These are phyloP conservation scores for Geodia barretti DNA, from an alignment of 37 sponge, comb jelly and placozoan genomes.

Conservation along the genomic window DNA sequence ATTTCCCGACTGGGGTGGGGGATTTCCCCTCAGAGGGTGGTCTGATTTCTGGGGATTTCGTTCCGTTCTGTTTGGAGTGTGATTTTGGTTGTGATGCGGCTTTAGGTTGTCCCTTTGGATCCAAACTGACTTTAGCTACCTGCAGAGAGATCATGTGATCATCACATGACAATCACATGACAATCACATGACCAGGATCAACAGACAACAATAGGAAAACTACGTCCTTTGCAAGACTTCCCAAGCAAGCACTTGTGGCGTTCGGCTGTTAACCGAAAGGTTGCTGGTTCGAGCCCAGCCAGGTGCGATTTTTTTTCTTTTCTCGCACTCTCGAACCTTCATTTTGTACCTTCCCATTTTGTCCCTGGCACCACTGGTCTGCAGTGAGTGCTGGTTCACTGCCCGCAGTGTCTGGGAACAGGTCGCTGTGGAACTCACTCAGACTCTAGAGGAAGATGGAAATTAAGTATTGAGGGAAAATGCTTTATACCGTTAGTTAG, in stretches of 20 bases:
- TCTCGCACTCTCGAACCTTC: no score
- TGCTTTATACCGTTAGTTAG: no score
- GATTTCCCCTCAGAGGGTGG: not conserved
- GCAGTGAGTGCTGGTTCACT: constrained; percentile 64
- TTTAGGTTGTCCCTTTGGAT: constrained; percentile 36
- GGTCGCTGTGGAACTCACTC: constrained; percentile 84
- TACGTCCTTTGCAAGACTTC: no score
- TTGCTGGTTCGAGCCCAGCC: constrained; percentile 33
- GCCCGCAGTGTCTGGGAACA: constrained; percentile 82
- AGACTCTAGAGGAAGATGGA: constrained; percentile 36
- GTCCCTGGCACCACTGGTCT: constrained; percentile 77
- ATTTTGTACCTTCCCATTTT: constrained; percentile 42
- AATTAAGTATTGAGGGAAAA: no score
- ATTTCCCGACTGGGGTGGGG: not conserved
- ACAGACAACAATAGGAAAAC: no score
- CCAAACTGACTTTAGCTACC: constrained; percentile 68
- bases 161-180: not conserved
- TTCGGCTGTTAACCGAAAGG: constrained; percentile 8
- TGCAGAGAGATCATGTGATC: constrained; percentile 1
- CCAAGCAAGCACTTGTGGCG: constrained; percentile 25
- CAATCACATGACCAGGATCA: not conserved
- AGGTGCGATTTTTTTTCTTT: constrained; percentile 48
- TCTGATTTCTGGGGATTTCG: not conserved
- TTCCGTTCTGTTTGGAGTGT: not conserved
- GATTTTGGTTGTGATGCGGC: not conserved